These are phyloP conservation scores for Actinopyga echinites DNA, from an alignment of 53 echinoderm and acorn worm species.

Conservation along the genomic window DNA sequence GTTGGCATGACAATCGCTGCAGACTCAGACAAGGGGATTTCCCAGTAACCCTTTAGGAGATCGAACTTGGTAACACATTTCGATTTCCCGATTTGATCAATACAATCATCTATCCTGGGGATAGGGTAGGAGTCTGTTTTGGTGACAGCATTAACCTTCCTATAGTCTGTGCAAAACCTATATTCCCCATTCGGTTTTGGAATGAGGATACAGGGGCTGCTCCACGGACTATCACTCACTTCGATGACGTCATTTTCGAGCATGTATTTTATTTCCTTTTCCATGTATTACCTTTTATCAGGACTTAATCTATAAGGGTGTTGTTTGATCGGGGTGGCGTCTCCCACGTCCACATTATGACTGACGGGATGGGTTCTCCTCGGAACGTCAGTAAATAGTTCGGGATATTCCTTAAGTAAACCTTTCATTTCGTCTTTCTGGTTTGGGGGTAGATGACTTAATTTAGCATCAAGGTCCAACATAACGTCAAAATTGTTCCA, in stretches of 20 bases:
- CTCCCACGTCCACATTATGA: conserved; percentile 63
- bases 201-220: conserved; percentile 59
- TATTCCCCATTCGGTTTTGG: conserved; percentile 50
- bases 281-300: conserved; percentile 29
- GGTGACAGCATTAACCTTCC: conserved; percentile 61
- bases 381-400: too few relatives aligned
- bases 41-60: conserved; percentile 70
- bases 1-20: conserved; percentile 57
- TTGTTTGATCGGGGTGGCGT: conserved; percentile 57
- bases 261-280: conserved; percentile 63
- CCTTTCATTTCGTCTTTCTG: conserved; percentile 28
- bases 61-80: conserved; percentile 63
- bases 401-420: too few relatives aligned
- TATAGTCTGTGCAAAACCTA: conserved; percentile 63
- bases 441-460: conserved; percentile 31
- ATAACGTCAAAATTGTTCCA: conserved; percentile 29
- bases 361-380: conserved; percentile 15
- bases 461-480: conserved; percentile 15
- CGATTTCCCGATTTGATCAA: conserved; percentile 56
- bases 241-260: conserved; percentile 62
- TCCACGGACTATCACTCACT: conserved; percentile 58
- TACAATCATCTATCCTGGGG: conserved; percentile 62
- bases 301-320: conserved; percentile 66
- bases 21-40: conserved; percentile 50
- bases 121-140: conserved; percentile 65